Base-by-base conservation (phyloP, 2,888 invertebrate species). In the Hydriomena furcata region DNA sequence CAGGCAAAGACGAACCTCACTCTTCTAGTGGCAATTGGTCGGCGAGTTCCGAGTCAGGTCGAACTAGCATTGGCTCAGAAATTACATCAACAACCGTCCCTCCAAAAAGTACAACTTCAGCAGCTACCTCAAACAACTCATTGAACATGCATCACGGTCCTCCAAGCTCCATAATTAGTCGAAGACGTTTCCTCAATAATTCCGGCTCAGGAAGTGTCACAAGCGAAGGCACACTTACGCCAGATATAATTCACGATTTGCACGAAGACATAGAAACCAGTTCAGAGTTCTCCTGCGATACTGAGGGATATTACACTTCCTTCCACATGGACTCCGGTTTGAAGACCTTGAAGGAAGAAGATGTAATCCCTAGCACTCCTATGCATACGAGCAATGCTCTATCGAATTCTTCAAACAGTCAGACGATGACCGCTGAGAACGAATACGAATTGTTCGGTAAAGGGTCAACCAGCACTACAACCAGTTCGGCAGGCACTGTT, bases 261-360 rank as follows among this genome's bases (percentile, higher is more conserved):
- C 93, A 94, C 60, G 96, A 96, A 78, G 97, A 97, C 74, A 93
- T 95, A 40, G 97, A 97, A 84, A 96, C 95, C 0, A 95, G 96
- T 64, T 97, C 97, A 0, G 96, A 97, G 50, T 98, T 97, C 80
- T 98, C 98, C 1, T 97, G 98, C 74, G 99, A 99, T 75, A 98
- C 98, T 1, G 99, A 99, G 84, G 99, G 99, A 5, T 99, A 98
- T 81, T 99, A 98, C 79, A 99, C 99, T 0, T 98, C 98, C 11
- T 99, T 99, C 91, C 98, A 99, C 82, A 95, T 97, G 92, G 98
- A 99, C 82, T 97, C 97, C 46, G 98, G 98, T 0, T 82, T 99
- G 55, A 96, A 96, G 73, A 96, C 96, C 0, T 84, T 96, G 7
- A 94, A 95, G 72, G 96, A 97, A 81, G 92, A 94, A 56, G 84